Base-by-base conservation (phyloP, 1,140 invertebrate genomes). In the Heliothis virescens region DNA sequence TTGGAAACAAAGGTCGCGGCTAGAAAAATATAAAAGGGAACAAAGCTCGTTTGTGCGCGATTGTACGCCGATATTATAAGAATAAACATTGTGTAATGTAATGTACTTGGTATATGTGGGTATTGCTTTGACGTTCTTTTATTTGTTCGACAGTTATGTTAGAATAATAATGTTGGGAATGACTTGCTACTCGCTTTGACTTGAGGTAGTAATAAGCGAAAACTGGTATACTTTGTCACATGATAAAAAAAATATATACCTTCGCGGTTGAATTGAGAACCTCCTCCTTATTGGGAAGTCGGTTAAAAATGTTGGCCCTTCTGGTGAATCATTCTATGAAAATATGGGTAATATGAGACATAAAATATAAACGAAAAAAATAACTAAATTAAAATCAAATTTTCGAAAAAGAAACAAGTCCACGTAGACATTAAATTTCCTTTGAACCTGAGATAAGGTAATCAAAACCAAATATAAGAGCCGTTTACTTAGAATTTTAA, bases 1-100 rank as follows among this genome's bases (percentile, higher is more conserved):
- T 21, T 10, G 65, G 48, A 52, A 69, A 69, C 65, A 69, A 69
- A 52, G 21, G 48, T 52, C 13, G 48, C 12, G 5, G 21, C 67
- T 29, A 53, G 48, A 52, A 71, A 52, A 71, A 71, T 52, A 67
- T 53, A 15, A 53, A 52, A 52, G 7, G 7, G 67, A 50, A 29
- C 47, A 53, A 21, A 69, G 12, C 48, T 69, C 12, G 18, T 50
- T 52, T 50, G 65, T 21, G 16, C 1, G 29, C n/a, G 41, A 13
- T 53, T 71, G 63, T 67, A 67, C 41, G 4, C 1, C 12, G n/a
- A 71, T 52, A 15, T 71, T 71, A 47, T 26, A 29, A 9, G 5
- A 29, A 52, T 52, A 53, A 26, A 15, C 12, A 21, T 50, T 16
- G 12, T 69, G 12, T 59, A n/a, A 13, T 53, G 52, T 53, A n/a